Conservation (phyloP, 2,797 vertebrate genomes). For the Odontamblyopus rebecca region DNA sequence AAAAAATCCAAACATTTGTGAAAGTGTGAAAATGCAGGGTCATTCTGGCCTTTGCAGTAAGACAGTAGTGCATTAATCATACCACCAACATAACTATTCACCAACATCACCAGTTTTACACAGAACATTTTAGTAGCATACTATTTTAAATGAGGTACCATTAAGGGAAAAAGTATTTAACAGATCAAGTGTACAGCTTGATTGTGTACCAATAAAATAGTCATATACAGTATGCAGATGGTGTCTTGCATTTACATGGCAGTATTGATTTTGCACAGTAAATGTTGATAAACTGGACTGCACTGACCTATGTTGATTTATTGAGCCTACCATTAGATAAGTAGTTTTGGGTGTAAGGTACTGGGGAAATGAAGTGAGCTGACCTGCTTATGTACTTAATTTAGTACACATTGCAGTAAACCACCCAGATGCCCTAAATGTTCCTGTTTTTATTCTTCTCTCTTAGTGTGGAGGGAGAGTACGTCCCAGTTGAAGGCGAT, state of each 20-base stretch:
- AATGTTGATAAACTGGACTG: background rate
- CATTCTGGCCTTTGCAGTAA: too few species aligned
- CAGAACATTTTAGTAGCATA: background rate
- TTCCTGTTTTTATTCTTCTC: constrained; percentile 1
- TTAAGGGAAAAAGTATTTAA: background rate
- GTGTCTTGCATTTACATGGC: too few species aligned
- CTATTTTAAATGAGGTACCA: background rate
- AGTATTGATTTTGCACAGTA: background rate
- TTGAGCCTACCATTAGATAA: background rate
- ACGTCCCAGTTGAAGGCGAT: constrained; percentile 94
- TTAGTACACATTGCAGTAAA: background rate
- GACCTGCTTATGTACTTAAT: constrained; percentile 3
- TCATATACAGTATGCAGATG: too few species aligned
- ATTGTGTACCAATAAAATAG: background rate
- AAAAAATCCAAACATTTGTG: constrained; percentile 7
- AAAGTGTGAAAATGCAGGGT: background rate
- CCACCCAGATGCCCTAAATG: background rate
- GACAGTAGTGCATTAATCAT: too few species aligned
- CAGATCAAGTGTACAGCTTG: background rate
- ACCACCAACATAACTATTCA: background rate
- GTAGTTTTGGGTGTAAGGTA: background rate
- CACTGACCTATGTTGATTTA: background rate
- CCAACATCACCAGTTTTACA: background rate
- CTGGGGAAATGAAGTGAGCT: background rate
- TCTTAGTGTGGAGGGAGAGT: constrained; percentile 94